A percentile compares a stretch with the other conserved stretches of the same genome.
These are phyloP conservation scores for Dicycla oo DNA, from an alignment of 2,888 invertebrate genomes.

Conservation along the genomic window DNA sequence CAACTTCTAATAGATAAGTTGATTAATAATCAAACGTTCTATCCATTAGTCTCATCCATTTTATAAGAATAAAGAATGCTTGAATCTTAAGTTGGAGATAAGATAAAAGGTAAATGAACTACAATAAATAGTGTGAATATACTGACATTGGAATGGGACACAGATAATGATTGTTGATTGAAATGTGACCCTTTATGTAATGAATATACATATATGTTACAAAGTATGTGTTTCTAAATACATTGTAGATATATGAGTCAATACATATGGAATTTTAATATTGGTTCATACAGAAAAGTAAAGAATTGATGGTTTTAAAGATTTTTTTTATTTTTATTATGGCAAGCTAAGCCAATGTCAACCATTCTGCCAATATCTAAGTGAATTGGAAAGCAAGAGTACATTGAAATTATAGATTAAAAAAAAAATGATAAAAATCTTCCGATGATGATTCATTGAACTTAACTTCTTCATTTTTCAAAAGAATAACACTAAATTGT, in stretches of 20 bases:
- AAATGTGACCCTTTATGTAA: conserved; percentile 32
- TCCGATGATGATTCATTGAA: too few species aligned
- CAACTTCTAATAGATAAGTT: not conserved
- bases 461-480: not conserved
- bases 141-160: conserved; percentile 54
- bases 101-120: conserved; percentile 57
- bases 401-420: too few species aligned
- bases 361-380: too few species aligned
- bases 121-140: conserved; percentile 33
- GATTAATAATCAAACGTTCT: not conserved
- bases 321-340: too few species aligned
- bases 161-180: conserved; percentile 47
- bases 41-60: not conserved
- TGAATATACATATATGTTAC: not conserved
- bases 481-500: not conserved
- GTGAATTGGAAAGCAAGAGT: too few species aligned
- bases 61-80: conserved; percentile 20
- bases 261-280: not conserved
- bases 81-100: conserved; percentile 41
- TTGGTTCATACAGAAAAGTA: not conserved
- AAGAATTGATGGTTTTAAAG: not conserved
- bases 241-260: not conserved
- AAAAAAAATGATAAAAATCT: too few species aligned
- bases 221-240: not conserved
- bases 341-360: too few species aligned